Percentiles rank a stretch among this genome's conserved stretches.
These are phyloP conservation scores for Azorinus chamasolen DNA, from an alignment of 2,888 invertebrate genomes.

Conservation along the genomic window DNA sequence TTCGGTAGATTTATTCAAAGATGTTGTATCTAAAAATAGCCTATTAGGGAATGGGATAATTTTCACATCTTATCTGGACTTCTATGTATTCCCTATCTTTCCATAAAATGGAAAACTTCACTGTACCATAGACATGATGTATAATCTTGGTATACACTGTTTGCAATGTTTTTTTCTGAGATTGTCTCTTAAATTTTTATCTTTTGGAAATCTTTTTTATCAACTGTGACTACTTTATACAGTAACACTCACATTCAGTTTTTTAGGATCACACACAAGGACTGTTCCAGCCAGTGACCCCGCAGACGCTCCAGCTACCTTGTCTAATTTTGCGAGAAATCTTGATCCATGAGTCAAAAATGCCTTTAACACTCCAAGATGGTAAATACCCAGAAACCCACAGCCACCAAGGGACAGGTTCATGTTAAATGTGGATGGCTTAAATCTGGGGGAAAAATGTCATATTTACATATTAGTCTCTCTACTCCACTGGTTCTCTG, in stretches of 20 bases:
- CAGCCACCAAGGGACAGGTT: conserved; percentile 97
- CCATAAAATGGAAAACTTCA: no score
- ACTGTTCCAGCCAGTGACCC: conserved; percentile 96
- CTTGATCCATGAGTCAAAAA: conserved; percentile 98
- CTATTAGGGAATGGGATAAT: no score
- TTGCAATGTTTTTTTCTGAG: not conserved
- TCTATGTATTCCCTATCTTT: no score
- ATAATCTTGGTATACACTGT: no score
- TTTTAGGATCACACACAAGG: conserved; percentile 85
- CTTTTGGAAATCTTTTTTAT: not conserved
- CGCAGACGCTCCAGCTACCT: conserved; percentile 91
- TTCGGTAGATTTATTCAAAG: no score
- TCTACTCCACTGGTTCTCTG: no score
- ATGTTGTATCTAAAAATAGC: no score
- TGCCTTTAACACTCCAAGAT: conserved; percentile 98
- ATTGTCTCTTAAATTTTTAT: not conserved
- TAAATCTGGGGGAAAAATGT: no score
- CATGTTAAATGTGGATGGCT: no score
- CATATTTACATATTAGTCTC: no score
- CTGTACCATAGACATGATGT: no score
- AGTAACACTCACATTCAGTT: conserved; percentile 66
- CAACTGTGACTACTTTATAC: not conserved
- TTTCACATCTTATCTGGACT: no score
- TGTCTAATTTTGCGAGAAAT: conserved; percentile 87
- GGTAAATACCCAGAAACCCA: conserved; percentile 99